phyloP scores from a whole-genome alignment of 2,113 vertebrate genomes.

The Lophotis ruficrista region DNA sequence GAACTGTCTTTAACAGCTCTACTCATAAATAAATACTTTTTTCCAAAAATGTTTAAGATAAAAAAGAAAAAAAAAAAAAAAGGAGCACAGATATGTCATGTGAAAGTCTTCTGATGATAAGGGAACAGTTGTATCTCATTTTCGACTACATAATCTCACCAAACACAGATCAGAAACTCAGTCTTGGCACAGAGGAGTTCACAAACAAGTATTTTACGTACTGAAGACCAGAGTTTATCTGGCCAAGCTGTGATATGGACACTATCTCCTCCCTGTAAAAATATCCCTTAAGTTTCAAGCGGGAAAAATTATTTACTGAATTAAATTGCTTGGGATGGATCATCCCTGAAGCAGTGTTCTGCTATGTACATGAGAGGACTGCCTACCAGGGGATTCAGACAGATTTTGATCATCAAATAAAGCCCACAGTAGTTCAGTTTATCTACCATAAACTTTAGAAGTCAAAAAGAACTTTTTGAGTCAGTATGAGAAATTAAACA shows the following conservation, averaged over 20 bases:
- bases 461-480: background rate
- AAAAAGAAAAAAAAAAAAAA: background rate
- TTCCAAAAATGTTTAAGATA: background rate
- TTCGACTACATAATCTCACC: background rate
- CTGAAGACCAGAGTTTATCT: background rate
- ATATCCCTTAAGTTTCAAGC: background rate
- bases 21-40: background rate
- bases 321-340: background rate
- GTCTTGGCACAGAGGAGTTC: background rate
- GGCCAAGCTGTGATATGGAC: background rate
- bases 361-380: background rate
- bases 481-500: background rate
- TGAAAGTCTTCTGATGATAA: background rate
- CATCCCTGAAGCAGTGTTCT: background rate
- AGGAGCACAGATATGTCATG: background rate
- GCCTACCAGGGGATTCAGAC: background rate
- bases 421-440: background rate
- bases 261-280: background rate
- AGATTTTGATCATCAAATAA: background rate
- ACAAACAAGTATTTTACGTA: background rate
- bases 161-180: background rate
- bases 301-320: background rate
- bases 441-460: background rate
- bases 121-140: background rate
- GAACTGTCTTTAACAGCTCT: background rate